Evolutionary conservation across 23 tunicate species (phyloP).

Genomic region (Diplosoma virens): DNA sequence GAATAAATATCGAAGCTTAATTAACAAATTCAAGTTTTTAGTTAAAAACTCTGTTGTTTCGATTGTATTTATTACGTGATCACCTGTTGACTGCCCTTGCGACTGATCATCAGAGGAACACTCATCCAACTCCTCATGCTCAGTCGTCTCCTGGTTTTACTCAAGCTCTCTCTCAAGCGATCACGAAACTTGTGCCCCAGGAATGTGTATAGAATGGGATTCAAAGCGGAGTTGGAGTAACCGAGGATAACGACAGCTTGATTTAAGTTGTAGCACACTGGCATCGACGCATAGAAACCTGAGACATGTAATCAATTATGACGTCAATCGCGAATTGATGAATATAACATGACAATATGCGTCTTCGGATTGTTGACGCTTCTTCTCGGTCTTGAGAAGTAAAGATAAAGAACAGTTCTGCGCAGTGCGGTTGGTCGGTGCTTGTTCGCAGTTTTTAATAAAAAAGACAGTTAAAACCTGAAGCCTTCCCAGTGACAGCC

Average conservation of each 20-base stretch:
- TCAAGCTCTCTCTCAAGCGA: slow-evolving; percentile 57
- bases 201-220: slow-evolving; percentile 92
- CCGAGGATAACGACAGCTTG: slow-evolving; percentile 57
- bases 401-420: too few species aligned
- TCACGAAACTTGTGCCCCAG: slow-evolving; percentile 77
- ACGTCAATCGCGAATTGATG: too few species aligned
- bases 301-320: too few species aligned
- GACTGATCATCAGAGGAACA: not conserved
- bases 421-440: too few species aligned
- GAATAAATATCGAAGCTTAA: too few species aligned
- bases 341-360: too few species aligned
- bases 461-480: not conserved
- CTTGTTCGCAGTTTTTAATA: not conserved
- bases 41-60: not conserved
- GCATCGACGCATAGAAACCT: slow-evolving; percentile 45
- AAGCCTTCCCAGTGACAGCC: not conserved
- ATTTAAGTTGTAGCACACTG: slow-evolving; percentile 56
- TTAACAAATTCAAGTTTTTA: too few species aligned
- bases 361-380: not conserved
- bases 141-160: slow-evolving; percentile 34
- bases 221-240: slow-evolving; percentile 83
- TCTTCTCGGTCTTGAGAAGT: not conserved
- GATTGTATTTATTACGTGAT: not conserved
- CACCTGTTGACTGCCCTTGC: slow-evolving; percentile 12
- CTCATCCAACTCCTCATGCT: not conserved